Evolutionary conservation across 2,113 vertebrate species (phyloP), one percentile per base, ranked within the genome.

Genomic region (Mugil cephalus): DNA sequence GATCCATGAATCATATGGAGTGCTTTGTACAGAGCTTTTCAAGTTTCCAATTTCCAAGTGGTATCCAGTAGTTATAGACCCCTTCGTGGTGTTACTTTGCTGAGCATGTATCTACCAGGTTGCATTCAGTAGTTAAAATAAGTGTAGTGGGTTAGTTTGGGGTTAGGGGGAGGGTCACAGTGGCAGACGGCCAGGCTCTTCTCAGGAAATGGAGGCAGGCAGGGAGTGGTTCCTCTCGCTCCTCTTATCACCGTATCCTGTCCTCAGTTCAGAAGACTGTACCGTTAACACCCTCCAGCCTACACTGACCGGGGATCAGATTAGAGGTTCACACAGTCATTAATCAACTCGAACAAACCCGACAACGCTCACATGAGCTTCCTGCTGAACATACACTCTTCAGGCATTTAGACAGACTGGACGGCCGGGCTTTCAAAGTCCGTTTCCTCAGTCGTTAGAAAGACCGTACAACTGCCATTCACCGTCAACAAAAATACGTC

Each of bases 211-310:
- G 8, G 10, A 40, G 1, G 0, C 58, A 53, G 48, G 52, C 58
- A 74, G 87, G 90, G 87, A 87, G 91, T n/a, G 89, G 90, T 82
- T 72, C 80, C 79, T 79, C 84, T 72, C 79, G 79, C 84, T 72
- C 80, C 62, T 67, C 8, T 89, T 89, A 86, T 92, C 87, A 88
- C 69, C 74, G 0, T 51, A 71, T 91, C 72, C 61, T 70, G 68
- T 67, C 69, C 82, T 79, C 54, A 54, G 50, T 79, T 72, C 73
- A 70, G 73, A 74, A 66, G 70, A 62, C 58, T 1, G 1, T 53
- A 67, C 69, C 42, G 64, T 84, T 60, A 10, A 64, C 82, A 67
- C 56, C 36, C 40, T 69, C 59, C 52, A 50, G 61, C 61, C 53
- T 46, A 14, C 47, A 17, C 72, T 24, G 51, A 59, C 46, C 17